phyloP scores from a whole-genome alignment of 2,797 vertebrate species.

The Pseudochromis fuscus region DNA sequence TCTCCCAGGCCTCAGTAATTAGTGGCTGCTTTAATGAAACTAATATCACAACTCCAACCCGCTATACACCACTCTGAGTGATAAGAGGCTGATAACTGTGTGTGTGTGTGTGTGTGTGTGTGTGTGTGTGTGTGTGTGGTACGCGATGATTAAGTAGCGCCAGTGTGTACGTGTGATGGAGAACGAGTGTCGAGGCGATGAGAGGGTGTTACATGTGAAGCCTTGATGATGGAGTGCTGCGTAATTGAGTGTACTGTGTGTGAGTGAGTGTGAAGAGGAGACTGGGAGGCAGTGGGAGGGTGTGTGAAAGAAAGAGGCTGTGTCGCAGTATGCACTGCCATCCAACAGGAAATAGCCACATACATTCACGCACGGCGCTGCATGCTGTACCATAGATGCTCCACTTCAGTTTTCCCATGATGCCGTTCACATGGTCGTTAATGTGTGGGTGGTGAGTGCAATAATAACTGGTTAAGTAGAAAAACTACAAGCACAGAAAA shows the following conservation, averaged over 20 bases:
- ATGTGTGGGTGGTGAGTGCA: neutral
- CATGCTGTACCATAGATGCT: too few relatives aligned
- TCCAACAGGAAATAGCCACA: conserved; percentile 16
- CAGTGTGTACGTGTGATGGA: conserved; percentile 54
- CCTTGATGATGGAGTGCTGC: conserved; percentile 65
- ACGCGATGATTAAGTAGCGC: conserved; percentile 53
- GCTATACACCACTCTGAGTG: conserved; percentile 57
- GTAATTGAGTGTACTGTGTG: conserved; percentile 57
- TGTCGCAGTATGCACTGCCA: neutral
- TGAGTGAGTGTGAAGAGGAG: conserved; percentile 39
- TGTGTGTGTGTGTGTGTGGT: conserved; percentile 47
- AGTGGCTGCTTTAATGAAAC: conserved; percentile 71
- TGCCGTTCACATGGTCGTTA: neutral
- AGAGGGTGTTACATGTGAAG: conserved; percentile 66
- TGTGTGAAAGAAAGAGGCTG: conserved; percentile 7
- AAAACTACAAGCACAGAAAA: neutral
- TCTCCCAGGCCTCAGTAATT: conserved; percentile 67
- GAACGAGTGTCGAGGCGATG: conserved; percentile 54
- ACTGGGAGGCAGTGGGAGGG: conserved; percentile 24
- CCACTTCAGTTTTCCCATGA: neutral
- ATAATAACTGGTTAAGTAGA: conserved; percentile 1
- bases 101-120: too few relatives aligned
- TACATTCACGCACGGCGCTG: neutral
- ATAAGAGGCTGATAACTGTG: conserved; percentile 57
- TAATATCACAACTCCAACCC: conserved; percentile 66